Evolutionary conservation across 2,888 invertebrate genomes (phyloP).

Genomic region (Tricholauxania praeusta): DNA sequence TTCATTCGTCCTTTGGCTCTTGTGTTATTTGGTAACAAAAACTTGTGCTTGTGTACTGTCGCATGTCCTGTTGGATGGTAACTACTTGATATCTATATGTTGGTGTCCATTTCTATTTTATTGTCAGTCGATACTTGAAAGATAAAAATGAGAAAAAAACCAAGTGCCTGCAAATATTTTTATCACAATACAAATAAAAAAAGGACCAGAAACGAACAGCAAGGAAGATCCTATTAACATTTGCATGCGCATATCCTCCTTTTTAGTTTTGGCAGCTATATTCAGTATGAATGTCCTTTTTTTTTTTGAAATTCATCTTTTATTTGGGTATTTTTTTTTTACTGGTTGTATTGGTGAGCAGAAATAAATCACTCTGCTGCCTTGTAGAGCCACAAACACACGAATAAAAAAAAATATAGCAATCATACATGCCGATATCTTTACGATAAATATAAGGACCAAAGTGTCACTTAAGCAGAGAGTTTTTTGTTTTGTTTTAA

Average conservation of each 20-base stretch:
- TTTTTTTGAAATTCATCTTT: not conserved
- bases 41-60: conserved; percentile 16
- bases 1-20: not conserved
- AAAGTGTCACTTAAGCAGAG: conserved; percentile 23
- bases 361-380: conserved; percentile 28
- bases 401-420: not conserved
- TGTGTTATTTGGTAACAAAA: too few relatives aligned
- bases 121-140: conserved; percentile 34
- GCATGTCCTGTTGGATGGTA: conserved; percentile 7
- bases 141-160: conserved; percentile 33
- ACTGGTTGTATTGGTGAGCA: not conserved
- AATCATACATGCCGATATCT: not conserved
- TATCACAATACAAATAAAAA: conserved; percentile 20
- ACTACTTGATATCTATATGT: conserved; percentile 9
- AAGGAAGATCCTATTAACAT: conserved; percentile 23
- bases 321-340: not conserved
- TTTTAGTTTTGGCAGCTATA: conserved; percentile 19
- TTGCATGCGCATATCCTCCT: conserved; percentile 38
- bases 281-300: not conserved
- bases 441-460: not conserved
- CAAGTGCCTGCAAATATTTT: conserved; percentile 29
- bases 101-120: conserved; percentile 25
- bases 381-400: conserved; percentile 9
- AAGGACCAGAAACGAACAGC: not conserved
- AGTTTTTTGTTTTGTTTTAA: conserved; percentile 23